Evolutionary conservation across 2,113 vertebrate genomes (phyloP).

Genomic region (Pseudopodoces humilis): DNA sequence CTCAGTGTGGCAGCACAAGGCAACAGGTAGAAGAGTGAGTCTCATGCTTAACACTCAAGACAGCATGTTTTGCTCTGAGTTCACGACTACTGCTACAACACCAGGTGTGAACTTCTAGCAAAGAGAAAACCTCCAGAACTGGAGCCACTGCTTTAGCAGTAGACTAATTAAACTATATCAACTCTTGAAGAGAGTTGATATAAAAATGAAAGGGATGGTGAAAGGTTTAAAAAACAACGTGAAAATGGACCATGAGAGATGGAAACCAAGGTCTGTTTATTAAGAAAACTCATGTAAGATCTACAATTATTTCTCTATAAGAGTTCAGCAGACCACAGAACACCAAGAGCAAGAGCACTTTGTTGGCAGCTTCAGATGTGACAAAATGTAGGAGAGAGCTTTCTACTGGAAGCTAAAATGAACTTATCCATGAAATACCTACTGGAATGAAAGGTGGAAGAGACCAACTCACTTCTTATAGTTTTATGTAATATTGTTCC

Average conservation of each 20-base stretch:
- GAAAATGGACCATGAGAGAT: not conserved
- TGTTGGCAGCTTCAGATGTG: not conserved
- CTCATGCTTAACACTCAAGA: not conserved
- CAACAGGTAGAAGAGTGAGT: not conserved
- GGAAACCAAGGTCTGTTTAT: not conserved
- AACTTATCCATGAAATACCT: not conserved
- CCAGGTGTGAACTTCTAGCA: not conserved
- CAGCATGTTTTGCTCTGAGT: not conserved
- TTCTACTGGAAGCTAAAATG: not conserved
- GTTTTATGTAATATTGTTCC: not conserved
- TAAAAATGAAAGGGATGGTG: not conserved
- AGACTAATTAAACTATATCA: too few species aligned
- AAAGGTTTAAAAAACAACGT: not conserved
- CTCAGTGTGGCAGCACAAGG: not conserved
- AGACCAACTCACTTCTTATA: not conserved
- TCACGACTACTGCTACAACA: not conserved
- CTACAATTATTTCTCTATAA: not conserved
- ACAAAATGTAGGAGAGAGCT: not conserved
- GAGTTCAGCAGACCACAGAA: not conserved
- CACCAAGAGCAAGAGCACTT: not conserved
- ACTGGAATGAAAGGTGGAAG: not conserved
- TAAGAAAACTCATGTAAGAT: not conserved
- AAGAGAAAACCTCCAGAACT: not conserved
- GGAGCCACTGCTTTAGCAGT: not conserved
- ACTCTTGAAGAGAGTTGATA: not conserved